Conservation (phyloP, 1,140 invertebrate species). For the Pseudomyrmex pallidus region DNA sequence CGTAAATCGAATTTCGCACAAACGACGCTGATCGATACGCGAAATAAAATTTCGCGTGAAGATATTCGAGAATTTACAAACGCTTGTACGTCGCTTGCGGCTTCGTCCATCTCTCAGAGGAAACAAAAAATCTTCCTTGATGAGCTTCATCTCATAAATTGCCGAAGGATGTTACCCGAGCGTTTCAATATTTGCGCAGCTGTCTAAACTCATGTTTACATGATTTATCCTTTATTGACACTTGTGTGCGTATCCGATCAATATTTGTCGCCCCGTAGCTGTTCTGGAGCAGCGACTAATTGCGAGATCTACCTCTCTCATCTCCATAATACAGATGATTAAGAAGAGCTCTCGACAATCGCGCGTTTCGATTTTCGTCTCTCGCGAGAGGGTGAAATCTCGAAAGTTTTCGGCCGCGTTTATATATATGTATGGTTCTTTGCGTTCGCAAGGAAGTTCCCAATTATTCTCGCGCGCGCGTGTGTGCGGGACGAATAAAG, state of each 20-base stretch:
- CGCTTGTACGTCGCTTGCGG: too few species aligned
- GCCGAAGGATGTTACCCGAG: background rate
- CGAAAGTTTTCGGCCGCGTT: conserved; percentile 41
- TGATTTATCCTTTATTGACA: conserved; percentile 32
- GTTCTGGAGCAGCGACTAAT: background rate
- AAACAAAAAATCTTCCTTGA: background rate
- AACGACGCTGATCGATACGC: conserved; percentile 18
- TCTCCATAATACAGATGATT: background rate
- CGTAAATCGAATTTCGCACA: background rate
- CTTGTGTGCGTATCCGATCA: conserved; percentile 1
- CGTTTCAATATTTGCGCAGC: conserved; percentile 19
- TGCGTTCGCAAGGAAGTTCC: conserved; percentile 11
- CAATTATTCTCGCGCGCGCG: background rate
- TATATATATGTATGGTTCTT: conserved; percentile 8
- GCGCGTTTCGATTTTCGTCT: background rate
- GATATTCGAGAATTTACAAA: too few species aligned
- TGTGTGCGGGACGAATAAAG: background rate
- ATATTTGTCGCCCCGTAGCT: conserved; percentile 1
- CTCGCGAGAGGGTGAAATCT: conserved; percentile 9
- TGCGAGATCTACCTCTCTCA: background rate
- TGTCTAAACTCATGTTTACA: conserved; percentile 30
- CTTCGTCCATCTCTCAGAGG: background rate
- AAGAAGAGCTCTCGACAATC: background rate
- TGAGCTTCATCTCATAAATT: conserved; percentile 1
- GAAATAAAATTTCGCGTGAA: background rate